Evolutionary conservation across 2,888 invertebrate species (phyloP).

Genomic region (Cheiracanthium punctorium): DNA sequence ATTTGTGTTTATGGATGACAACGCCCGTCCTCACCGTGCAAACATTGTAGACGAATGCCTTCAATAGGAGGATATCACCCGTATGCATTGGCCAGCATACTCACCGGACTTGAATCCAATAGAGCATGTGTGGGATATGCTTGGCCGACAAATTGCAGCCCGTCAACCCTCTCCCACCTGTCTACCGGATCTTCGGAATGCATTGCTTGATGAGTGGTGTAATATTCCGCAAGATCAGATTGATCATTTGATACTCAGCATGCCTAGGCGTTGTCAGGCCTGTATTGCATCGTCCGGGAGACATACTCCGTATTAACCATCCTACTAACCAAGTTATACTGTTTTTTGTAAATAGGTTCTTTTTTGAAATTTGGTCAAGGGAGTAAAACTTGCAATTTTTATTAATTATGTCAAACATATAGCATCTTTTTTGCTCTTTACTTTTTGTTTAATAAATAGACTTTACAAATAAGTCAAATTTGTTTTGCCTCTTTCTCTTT

Average conservation of each 20-base stretch:
- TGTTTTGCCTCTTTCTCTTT: too few relatives aligned
- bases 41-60: slow-evolving; percentile 6
- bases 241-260: background rate
- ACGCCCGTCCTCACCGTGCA: slow-evolving; percentile 8
- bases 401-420: too few relatives aligned
- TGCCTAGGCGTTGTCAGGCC: background rate
- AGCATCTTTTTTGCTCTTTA: too few relatives aligned
- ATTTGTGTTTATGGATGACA: slow-evolving; percentile 14
- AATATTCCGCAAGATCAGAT: background rate
- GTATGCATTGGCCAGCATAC: slow-evolving; percentile 8
- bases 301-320: too few relatives aligned
- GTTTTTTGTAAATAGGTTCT: too few relatives aligned
- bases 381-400: too few relatives aligned
- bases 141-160: slow-evolving; percentile 5
- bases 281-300: background rate
- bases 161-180: slow-evolving; percentile 12
- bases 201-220: slow-evolving; percentile 3
- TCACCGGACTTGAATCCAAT: slow-evolving; percentile 14
- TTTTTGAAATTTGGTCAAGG: too few relatives aligned
- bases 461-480: too few relatives aligned
- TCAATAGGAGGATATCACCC: slow-evolving; percentile 17
- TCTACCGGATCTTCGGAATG: slow-evolving; percentile 2
- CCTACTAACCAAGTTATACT: too few relatives aligned
- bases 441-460: too few relatives aligned
- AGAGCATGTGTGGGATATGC: slow-evolving; percentile 17